Evolutionary conservation across 2,888 invertebrate species (phyloP).

Genomic region (Labia minor): DNA sequence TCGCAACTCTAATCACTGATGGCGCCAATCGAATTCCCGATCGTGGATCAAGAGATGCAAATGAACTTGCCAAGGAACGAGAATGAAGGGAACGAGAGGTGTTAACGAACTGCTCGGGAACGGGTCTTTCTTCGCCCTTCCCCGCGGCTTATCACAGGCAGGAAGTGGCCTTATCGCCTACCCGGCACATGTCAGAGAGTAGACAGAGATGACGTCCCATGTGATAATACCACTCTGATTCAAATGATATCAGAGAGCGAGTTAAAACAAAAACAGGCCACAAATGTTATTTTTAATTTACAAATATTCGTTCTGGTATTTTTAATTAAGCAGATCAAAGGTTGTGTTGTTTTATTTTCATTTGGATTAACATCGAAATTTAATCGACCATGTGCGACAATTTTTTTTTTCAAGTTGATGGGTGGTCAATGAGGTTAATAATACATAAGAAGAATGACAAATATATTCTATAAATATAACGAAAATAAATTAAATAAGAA

Average conservation of each 20-base stretch:
- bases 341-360: background rate
- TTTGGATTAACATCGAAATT: background rate
- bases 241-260: background rate
- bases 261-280: background rate
- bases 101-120: background rate
- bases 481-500: no score
- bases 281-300: background rate
- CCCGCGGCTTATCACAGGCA: background rate
- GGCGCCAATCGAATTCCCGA: background rate
- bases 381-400: background rate
- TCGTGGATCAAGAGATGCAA: background rate
- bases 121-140: background rate
- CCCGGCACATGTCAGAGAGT: background rate
- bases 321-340: constrained; percentile 1
- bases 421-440: no score
- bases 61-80: background rate
- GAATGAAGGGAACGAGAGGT: background rate
- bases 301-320: background rate
- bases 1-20: constrained; percentile 1
- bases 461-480: no score
- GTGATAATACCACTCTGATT: background rate
- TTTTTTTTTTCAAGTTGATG: no score
- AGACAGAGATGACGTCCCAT: background rate
- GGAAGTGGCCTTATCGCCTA: background rate
- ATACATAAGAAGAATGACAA: no score